Base-by-base conservation (phyloP, 2,888 invertebrate species). In the Opisthograptis luteolata region DNA sequence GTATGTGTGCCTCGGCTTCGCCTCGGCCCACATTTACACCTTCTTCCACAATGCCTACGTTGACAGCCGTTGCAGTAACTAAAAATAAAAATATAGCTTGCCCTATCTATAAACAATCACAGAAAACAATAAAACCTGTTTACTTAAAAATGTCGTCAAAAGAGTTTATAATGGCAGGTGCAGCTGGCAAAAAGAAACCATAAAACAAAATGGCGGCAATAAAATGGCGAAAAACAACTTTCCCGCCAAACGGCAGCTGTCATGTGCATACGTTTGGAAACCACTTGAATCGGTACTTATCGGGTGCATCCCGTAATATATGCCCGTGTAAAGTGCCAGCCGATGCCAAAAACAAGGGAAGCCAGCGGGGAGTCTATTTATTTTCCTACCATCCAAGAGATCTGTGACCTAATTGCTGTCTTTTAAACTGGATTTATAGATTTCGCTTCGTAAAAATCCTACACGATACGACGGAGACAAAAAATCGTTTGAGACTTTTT, bases 241-340 rank as follows among this genome's bases (percentile, higher is more conserved):
- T 57, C 55, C 57, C 59, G 59, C 60, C 63, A 63, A 60, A 55
- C 55, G 48, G 50, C 50, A 55, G 53, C 61, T 64, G 63, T 64
- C 63, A 64, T 50, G 45, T 49, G 61, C 63, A 64, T 44, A 31
- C 63, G 45, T 52, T 59, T 42, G 54, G 43, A 51, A 46, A 51
- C 44, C 62, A 51, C 60, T 62, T 42, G 55, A 58, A 58, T 50
- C 52, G 58, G 56, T 32, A 45, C 55, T 61, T 61, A 61, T 55
- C 47, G 53, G 58, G 46, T 62, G 60, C 62, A 62, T 58, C 47
- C 45, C 40, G 37, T 57, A 62, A 62, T 49, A 53, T 56, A 62
- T 62, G 39, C 59, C 30, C 37, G 15, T 30, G 35, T 34, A 32
- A 49, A 60, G 52, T 46, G 41, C 55, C 40, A 19, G 43, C 5